Evolutionary conservation across 2,797 vertebrate species (phyloP).

Genomic region (Odontamblyopus rebecca): DNA sequence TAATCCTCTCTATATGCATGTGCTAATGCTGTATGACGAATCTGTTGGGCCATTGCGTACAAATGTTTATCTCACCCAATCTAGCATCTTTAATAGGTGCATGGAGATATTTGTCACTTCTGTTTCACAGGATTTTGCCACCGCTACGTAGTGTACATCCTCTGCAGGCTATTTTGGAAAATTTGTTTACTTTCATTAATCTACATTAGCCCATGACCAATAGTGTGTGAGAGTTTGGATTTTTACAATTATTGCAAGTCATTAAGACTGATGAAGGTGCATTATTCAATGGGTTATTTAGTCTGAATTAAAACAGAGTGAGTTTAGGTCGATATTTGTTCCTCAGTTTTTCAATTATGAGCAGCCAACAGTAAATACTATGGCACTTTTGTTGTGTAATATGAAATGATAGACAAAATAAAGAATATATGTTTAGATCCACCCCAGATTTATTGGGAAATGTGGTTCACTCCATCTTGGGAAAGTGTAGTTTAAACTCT

Average conservation of each 20-base stretch:
- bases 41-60: background rate
- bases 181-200: constrained; percentile 1
- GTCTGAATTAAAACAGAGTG: background rate
- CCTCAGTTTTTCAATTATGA: background rate
- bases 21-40: background rate
- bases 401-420: background rate
- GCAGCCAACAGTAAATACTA: background rate
- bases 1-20: background rate
- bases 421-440: background rate
- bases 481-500: background rate
- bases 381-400: background rate
- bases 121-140: constrained; percentile 1
- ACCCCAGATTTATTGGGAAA: background rate
- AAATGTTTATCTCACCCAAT: constrained; percentile 3
- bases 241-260: background rate
- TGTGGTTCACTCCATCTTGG: background rate
- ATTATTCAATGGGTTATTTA: background rate
- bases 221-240: background rate
- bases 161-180: constrained; percentile 2
- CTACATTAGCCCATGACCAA: background rate
- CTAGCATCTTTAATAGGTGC: background rate
- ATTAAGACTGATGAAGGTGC: background rate
- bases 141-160: background rate
- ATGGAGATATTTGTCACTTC: background rate
- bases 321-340: background rate